Percentiles rank a stretch among this genome's conserved stretches.
Conservation (phyloP, 2,888 invertebrate species). For the Harmothoe impar region DNA sequence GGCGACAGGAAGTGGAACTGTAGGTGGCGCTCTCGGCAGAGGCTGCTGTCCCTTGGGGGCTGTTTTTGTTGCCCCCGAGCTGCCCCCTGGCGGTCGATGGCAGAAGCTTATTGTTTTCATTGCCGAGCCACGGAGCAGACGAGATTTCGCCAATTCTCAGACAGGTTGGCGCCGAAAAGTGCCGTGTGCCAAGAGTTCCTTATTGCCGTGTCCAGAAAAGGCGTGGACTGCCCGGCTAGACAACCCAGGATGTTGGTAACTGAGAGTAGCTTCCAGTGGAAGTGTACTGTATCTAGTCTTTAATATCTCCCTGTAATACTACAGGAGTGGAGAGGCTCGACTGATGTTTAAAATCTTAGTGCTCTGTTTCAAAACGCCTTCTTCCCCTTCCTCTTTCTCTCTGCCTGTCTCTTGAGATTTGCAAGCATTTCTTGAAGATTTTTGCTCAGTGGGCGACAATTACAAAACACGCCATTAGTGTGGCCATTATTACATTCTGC, state of each 20-base stretch:
- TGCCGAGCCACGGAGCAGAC: conserved; percentile 3
- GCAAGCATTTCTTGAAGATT: conserved; percentile 16
- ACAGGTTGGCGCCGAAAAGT: conserved; percentile 35
- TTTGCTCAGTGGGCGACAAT: neutral
- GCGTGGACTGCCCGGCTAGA: too few relatives aligned
- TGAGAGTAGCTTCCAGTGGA: too few relatives aligned
- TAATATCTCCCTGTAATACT: neutral
- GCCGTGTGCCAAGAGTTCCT: neutral
- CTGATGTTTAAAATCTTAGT: neutral
- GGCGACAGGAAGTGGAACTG: conserved; percentile 31
- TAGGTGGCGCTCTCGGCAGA: conserved; percentile 28
- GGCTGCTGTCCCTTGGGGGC: conserved; percentile 8
- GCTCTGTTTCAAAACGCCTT: conserved; percentile 12
- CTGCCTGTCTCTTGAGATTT: conserved; percentile 27
- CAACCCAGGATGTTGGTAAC: too few relatives aligned
- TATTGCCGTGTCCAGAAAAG: neutral
- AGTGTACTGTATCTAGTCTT: neutral
- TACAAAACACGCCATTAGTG: conserved; percentile 25
- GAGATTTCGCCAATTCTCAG: conserved; percentile 29
- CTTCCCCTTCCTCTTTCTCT: neutral
- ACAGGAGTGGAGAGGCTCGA: neutral
- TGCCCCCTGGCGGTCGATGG: conserved; percentile 29
- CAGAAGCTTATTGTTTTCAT: conserved; percentile 50
- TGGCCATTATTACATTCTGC: conserved; percentile 26
- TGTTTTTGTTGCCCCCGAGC: conserved; percentile 11